These are phyloP conservation scores for Pristionchus japonicus DNA, from an alignment of 2,888 invertebrate genomes.

Conservation along the genomic window DNA sequence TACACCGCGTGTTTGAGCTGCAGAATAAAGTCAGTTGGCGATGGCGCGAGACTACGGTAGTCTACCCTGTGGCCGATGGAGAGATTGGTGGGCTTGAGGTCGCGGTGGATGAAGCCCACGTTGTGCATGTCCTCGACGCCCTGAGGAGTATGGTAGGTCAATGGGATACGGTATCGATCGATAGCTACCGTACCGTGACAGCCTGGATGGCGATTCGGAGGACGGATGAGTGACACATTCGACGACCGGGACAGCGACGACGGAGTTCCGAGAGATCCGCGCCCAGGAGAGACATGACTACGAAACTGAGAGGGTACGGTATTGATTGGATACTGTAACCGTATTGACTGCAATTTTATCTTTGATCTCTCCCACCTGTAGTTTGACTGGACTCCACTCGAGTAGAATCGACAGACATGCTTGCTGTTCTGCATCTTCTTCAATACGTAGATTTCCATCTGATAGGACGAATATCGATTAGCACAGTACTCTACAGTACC, in stretches of 20 bases:
- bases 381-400: slow-evolving; percentile 16
- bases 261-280: slow-evolving; percentile 66
- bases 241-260: slow-evolving; percentile 57
- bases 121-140: slow-evolving; percentile 65
- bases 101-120: slow-evolving; percentile 66
- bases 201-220: slow-evolving; percentile 63
- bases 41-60: not conserved
- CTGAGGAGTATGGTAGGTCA: slow-evolving; percentile 24
- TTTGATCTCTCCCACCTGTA: slow-evolving; percentile 14
- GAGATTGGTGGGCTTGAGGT: slow-evolving; percentile 48
- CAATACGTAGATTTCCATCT: slow-evolving; percentile 64
- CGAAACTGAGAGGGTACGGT: slow-evolving; percentile 55
- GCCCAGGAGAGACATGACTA: slow-evolving; percentile 70
- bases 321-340: not conserved
- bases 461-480: not conserved
- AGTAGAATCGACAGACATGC: slow-evolving; percentile 39
- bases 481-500: not conserved
- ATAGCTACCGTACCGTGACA: slow-evolving; percentile 50
- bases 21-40: not conserved
- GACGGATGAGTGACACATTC: slow-evolving; percentile 56
- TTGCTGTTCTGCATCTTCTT: slow-evolving; percentile 59
- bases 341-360: too few relatives aligned
- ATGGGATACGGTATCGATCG: slow-evolving; percentile 37
- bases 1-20: slow-evolving; percentile 55
- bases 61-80: slow-evolving; percentile 34